A percentile compares a stretch with the other conserved stretches of the same genome.
phyloP scores from a whole-genome alignment of 2,888 invertebrate genomes.

The Eulithis prunata region DNA sequence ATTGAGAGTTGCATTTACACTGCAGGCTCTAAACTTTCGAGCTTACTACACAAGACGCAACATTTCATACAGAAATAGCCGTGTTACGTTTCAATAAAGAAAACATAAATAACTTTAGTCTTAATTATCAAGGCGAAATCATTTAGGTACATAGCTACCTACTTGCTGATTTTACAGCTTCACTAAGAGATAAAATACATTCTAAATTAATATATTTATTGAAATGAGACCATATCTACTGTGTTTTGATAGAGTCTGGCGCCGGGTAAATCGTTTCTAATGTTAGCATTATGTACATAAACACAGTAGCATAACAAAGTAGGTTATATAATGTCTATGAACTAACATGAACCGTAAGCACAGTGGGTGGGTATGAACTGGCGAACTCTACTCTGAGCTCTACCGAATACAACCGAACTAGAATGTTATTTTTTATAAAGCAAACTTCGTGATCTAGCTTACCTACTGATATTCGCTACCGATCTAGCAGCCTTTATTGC shows the following conservation, averaged over 20 bases:
- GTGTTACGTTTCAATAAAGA: constrained; percentile 44
- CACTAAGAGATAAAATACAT: constrained; percentile 19
- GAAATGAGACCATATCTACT: constrained; percentile 41
- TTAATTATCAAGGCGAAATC: constrained; percentile 49
- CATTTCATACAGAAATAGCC: constrained; percentile 37
- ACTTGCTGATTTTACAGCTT: constrained; percentile 37
- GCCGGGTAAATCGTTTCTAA: constrained; percentile 38
- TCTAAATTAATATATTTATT: constrained; percentile 44
- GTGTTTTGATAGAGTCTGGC: constrained; percentile 40
- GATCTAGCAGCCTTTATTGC: too few species aligned
- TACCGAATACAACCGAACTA: too few species aligned
- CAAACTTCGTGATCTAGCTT: too few species aligned
- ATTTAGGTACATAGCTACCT: constrained; percentile 33
- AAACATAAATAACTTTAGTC: constrained; percentile 46
- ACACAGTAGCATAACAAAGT: background rate
- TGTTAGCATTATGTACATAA: constrained; percentile 6
- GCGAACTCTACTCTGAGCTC: background rate
- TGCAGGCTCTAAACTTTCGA: background rate
- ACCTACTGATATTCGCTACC: too few species aligned
- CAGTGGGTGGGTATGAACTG: background rate
- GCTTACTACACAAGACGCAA: constrained; percentile 25
- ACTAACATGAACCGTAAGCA: background rate
- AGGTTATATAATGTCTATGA: background rate
- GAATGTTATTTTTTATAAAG: too few species aligned
- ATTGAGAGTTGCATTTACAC: background rate